Evolutionary conservation across 2,888 invertebrate species (phyloP), one percentile per base, ranked within the genome.

Genomic region (Euphydryas editha): DNA sequence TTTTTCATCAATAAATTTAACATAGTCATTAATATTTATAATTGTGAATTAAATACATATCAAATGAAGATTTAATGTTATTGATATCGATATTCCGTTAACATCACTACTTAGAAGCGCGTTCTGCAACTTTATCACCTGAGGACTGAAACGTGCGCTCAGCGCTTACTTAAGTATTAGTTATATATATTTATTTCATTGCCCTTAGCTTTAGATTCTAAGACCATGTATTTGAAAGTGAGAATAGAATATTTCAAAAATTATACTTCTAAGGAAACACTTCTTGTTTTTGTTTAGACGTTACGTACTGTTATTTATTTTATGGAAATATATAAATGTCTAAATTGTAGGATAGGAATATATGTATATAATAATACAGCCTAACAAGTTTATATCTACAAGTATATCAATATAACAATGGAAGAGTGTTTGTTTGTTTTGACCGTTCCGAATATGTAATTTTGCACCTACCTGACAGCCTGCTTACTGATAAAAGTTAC

Each of bases 51-150:
- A 18, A 24, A 15, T 20, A 24, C 49, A 24, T 51, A 24, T 51
- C 24, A 51, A 51, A 51, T 7, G 24, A 44, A 24, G 49, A 51
- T 51, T 24, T 51, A 51, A 51, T 51, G 24, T 24, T 30, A 57
- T 65, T 57, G 65, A 62, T 61, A 66, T 65, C 65, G 62, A 64
- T 61, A 44, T 60, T 61, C 36, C 46, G 56, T 11, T 18, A 51
- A 60, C 49, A 67, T 62, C 69, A 66, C 68, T 72, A 72, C 17
- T 59, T 42, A 30, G 58, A 30, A 59, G 62, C 49, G 49, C 49
- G 49, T 59, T 68, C 60, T 55, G 79, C 71, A 81, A 80, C 82
- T 84, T 83, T 86, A 87, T 86, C 83, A 81, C 77, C 76, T 76
- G 76, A 74, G 73, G 71, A 71, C 67, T 62, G 65, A 73, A 54